Percentiles rank a stretch among this genome's conserved stretches.
Evolutionary conservation across 2,797 vertebrate species (phyloP).

Genomic region (Salarias fasciatus): DNA sequence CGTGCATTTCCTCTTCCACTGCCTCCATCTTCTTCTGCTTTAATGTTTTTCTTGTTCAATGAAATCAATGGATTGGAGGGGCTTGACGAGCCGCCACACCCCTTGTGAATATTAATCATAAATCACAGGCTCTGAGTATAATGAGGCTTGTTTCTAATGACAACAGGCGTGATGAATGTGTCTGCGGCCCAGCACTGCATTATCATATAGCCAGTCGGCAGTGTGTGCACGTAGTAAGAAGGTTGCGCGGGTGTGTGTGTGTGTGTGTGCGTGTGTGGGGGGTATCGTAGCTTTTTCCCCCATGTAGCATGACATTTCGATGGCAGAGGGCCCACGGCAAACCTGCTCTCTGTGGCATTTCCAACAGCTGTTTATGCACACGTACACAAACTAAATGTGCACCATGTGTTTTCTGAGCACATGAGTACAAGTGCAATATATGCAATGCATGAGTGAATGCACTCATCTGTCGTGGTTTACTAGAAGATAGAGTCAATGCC

Average conservation of each 20-base stretch:
- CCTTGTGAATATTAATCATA: conserved; percentile 72
- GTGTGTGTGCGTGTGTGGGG: conserved; percentile 35
- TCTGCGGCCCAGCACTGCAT: conserved; percentile 49
- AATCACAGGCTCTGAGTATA: conserved; percentile 67
- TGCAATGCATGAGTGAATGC: conserved; percentile 15
- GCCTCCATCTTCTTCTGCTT: conserved; percentile 1
- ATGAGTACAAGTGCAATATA: conserved; percentile 1
- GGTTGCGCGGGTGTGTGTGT: conserved; percentile 13
- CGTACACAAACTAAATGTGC: conserved; percentile 23
- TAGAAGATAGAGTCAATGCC: conserved; percentile 4
- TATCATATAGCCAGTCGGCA: conserved; percentile 50
- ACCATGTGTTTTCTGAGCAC: conserved; percentile 24
- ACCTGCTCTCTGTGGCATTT: conserved; percentile 65
- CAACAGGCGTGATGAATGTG: conserved; percentile 71
- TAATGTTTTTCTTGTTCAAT: conserved; percentile 39
- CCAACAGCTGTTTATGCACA: conserved; percentile 68
- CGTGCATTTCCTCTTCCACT: conserved; percentile 9
- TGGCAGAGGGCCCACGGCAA: conserved; percentile 63
- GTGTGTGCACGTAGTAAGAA: conserved; percentile 21
- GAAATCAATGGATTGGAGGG: conserved; percentile 66
- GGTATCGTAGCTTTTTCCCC: conserved; percentile 41
- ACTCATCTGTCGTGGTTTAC: conserved; percentile 32
- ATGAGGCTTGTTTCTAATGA: conserved; percentile 72
- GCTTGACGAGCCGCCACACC: conserved; percentile 62
- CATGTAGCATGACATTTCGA: conserved; percentile 70